A percentile compares a stretch with the other conserved stretches of the same genome.
Evolutionary conservation across 2,888 invertebrate species (phyloP).

Genomic region (Steinernema scapterisci): DNA sequence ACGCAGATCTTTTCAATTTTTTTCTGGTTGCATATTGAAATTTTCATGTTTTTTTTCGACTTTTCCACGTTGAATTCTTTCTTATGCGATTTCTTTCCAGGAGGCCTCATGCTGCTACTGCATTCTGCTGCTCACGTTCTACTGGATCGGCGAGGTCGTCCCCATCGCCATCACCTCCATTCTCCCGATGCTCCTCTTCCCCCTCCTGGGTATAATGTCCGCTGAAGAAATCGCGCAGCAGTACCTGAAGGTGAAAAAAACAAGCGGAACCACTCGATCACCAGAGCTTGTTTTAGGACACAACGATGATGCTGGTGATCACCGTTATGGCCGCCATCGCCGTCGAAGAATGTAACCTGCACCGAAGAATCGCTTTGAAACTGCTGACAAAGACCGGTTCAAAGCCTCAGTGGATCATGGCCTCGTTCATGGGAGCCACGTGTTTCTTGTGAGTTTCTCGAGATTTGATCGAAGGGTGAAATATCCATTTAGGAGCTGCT

Average conservation of each 20-base stretch:
- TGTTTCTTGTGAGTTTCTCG: slow-evolving; percentile 2
- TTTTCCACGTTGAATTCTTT: too few relatives aligned
- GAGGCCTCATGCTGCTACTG: slow-evolving; percentile 52
- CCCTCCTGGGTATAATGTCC: slow-evolving; percentile 54
- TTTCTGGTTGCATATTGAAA: too few relatives aligned
- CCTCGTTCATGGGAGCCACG: slow-evolving; percentile 21
- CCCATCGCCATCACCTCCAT: slow-evolving; percentile 59
- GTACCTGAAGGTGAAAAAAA: slow-evolving; percentile 49
- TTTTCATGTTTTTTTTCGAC: too few relatives aligned
- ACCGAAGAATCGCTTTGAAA: slow-evolving; percentile 18
- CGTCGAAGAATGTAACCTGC: slow-evolving; percentile 16
- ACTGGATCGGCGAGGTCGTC: slow-evolving; percentile 54
- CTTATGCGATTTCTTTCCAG: slow-evolving; percentile 37
- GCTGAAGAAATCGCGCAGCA: slow-evolving; percentile 48
- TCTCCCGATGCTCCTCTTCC: slow-evolving; percentile 56
- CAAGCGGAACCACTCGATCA: background rate
- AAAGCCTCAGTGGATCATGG: slow-evolving; percentile 26
- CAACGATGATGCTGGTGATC: slow-evolving; percentile 24
- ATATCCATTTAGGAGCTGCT: background rate
- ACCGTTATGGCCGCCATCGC: slow-evolving; percentile 27
- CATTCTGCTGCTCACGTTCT: slow-evolving; percentile 54
- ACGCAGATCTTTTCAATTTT: too few relatives aligned
- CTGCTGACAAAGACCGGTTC: slow-evolving; percentile 25
- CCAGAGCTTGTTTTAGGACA: background rate
- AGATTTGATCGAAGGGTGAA: background rate